These are phyloP conservation scores for Gorsachius goisagi DNA, from an alignment of 2,113 vertebrate genomes.

Conservation along the genomic window DNA sequence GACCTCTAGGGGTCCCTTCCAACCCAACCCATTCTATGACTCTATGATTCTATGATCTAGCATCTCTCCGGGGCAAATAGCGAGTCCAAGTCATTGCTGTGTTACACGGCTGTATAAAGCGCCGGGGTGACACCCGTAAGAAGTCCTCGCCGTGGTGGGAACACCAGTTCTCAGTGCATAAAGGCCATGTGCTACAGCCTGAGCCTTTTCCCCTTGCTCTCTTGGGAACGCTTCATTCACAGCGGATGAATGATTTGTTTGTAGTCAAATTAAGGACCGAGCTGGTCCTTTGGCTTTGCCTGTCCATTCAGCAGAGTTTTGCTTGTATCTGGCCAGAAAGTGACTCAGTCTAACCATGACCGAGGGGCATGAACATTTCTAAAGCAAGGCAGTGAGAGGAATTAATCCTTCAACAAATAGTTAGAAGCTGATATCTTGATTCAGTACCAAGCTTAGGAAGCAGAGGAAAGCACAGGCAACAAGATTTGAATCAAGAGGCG, in stretches of 20 bases:
- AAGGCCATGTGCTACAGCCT: neutral
- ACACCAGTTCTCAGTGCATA: neutral
- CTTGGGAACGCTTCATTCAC: neutral
- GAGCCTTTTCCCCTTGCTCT: neutral
- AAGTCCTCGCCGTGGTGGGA: rapidly evolving
- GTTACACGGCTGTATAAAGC: neutral
- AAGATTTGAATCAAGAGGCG: neutral
- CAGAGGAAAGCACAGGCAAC: neutral
- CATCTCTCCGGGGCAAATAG: neutral
- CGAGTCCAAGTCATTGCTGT: neutral
- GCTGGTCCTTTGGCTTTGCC: neutral
- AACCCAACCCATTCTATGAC: no score
- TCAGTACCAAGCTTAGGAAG: neutral
- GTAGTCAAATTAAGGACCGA: neutral
- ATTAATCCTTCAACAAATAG: neutral
- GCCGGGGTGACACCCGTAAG: neutral
- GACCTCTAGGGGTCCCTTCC: no score
- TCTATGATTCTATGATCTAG: no score
- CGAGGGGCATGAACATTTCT: neutral
- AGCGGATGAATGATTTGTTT: neutral
- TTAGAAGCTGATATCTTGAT: neutral
- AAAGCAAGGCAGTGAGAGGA: neutral
- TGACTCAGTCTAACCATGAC: constrained; percentile 36
- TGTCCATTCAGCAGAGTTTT: constrained; percentile 11
- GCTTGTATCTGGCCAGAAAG: constrained; percentile 37